These are phyloP conservation scores for Zeuzera pyrina DNA, from an alignment of 2,888 invertebrate genomes.

Conservation along the genomic window DNA sequence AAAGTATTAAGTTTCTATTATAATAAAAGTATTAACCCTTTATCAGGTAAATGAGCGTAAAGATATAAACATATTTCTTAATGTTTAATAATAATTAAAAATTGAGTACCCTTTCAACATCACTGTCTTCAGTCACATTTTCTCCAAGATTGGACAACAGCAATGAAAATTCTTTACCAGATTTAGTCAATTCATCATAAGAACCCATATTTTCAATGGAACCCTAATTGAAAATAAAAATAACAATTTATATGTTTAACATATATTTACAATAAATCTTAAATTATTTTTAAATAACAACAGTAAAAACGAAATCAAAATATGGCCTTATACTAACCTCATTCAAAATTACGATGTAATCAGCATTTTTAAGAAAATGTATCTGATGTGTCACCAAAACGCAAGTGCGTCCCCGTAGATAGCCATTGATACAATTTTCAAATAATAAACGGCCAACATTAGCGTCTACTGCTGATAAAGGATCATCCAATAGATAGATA, in stretches of 20 bases:
- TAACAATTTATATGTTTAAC: not conserved
- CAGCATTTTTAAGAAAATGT: conserved; percentile 70
- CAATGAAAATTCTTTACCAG: conserved; percentile 63
- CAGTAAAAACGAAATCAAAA: not conserved
- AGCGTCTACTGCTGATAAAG: conserved; percentile 86
- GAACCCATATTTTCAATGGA: conserved; percentile 73
- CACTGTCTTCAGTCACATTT: conserved; percentile 22
- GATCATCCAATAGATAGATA: conserved; percentile 86
- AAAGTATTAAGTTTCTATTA: not conserved
- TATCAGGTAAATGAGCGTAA: not conserved
- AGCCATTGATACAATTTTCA: conserved; percentile 79
- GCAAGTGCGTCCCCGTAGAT: conserved; percentile 77
- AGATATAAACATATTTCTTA: not conserved
- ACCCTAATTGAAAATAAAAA: conserved; percentile 45
- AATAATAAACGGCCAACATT: conserved; percentile 84
- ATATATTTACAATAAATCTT: too few relatives aligned
- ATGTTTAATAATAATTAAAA: not conserved
- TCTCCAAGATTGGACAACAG: conserved; percentile 40
- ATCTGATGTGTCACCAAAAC: conserved; percentile 90
- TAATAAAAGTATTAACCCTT: not conserved
- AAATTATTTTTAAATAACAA: not conserved
- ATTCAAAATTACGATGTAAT: conserved; percentile 71
- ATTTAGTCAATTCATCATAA: conserved; percentile 67
- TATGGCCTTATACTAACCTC: conserved; percentile 38
- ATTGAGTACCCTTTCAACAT: conserved; percentile 11